Conservation (phyloP, 2,888 invertebrate genomes). For the Elegia similella region DNA sequence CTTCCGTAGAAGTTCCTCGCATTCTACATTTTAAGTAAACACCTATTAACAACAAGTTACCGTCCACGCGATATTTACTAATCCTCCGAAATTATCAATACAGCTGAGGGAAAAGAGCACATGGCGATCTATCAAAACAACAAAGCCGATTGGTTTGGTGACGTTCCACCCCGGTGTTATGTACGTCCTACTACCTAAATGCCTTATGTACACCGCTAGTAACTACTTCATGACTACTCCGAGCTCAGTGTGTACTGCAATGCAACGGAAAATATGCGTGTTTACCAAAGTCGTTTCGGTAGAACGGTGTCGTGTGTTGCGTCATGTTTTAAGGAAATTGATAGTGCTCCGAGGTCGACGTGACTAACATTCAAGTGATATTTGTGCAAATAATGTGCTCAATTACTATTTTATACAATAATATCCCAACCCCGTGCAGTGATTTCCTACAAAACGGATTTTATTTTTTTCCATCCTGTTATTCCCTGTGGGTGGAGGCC, state of each 20-base stretch:
- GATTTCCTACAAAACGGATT: constrained; percentile 56
- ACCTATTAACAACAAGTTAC: not conserved
- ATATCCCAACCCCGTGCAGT: constrained; percentile 54
- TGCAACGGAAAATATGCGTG: constrained; percentile 83
- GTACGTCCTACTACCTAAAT: constrained; percentile 81
- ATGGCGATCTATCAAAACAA: constrained; percentile 80
- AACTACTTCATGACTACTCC: constrained; percentile 81
- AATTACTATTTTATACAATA: constrained; percentile 47
- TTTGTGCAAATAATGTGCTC: constrained; percentile 58
- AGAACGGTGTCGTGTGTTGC: constrained; percentile 80
- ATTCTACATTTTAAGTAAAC: not conserved
- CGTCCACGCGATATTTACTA: constrained; percentile 22
- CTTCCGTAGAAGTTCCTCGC: too few relatives aligned
- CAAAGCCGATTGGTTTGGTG: constrained; percentile 80
- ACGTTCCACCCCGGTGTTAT: constrained; percentile 81
- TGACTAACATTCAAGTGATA: constrained; percentile 73
- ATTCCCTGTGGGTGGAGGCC: constrained; percentile 74
- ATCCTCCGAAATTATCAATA: constrained; percentile 42
- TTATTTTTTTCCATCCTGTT: constrained; percentile 64
- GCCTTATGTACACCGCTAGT: constrained; percentile 82
- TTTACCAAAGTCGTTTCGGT: constrained; percentile 82
- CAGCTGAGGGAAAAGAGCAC: constrained; percentile 70
- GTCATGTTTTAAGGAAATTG: constrained; percentile 81
- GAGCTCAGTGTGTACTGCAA: constrained; percentile 82
- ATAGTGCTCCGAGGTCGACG: constrained; percentile 79